Evolutionary conservation across 2,113 vertebrate genomes (phyloP), one percentile per base, ranked within the genome.

Genomic region (Callospermophilus lateralis): DNA sequence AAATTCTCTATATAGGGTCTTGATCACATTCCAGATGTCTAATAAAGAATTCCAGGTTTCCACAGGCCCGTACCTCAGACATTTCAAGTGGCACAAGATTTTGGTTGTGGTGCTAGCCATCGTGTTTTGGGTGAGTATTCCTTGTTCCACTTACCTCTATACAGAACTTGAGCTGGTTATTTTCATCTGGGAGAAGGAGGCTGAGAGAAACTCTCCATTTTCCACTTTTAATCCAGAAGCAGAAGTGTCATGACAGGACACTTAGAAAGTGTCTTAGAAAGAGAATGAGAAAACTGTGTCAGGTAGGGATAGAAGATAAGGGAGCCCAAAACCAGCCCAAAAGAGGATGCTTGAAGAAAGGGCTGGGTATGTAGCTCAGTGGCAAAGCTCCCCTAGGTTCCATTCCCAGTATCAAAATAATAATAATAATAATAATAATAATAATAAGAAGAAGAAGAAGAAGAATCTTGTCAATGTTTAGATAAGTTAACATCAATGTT

Each of bases 1-100:
- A 65, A 84, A 74, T 76, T 84, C 34, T 80, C 72, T 92, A n/a
- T 34, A 28, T 84, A 97, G 84, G 65, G 15, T 92, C 92, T 93
- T 89, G 24, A 58, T 78, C 55, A 78, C 65, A 42, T 45, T 28
- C 34, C 92, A 68, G 55, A 96, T 96, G 84, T 79, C 88, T 61
- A 74, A 39, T 37, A 92, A 92, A 89, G 65, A 79, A 84, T 37
- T 74, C 72, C 92, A 80, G 79, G 55, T 30, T 74, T 74, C 73
- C 73, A 61, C 48, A 84, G 68, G 79, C 39, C 42, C 73, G n/a
- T n/a, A 13, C 13, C 39, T 61, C 65, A 94, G 53, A 61, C 77
- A 55, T 26, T 72, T 88, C 53, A 89, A 53, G 78, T 88, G 77
- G 93, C 51, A 55, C 70, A 78, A 84, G 84, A 84, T 53, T 37